Base-by-base conservation (phyloP, 2,113 vertebrate genomes). In the Haplochromis vanheusdeni region DNA sequence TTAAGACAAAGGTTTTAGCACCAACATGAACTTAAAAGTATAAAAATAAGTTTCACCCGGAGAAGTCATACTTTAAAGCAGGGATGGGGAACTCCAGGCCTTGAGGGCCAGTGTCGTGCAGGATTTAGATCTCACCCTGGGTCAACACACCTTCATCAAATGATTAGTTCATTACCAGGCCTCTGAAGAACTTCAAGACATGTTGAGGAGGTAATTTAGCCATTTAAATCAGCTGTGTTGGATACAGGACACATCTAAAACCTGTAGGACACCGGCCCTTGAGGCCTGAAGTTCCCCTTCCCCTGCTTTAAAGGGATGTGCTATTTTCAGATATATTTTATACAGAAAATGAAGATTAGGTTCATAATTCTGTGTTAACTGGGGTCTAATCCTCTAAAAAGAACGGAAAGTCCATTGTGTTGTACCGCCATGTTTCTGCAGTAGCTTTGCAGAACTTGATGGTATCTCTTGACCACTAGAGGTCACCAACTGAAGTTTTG, bases 321-420 rank as follows among this genome's bases (percentile, higher is more conserved):
- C 26, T 31, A 60, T 60, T 60, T 60, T 60, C 26, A 31, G 2
- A 60, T 31, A 31, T 31, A 60, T 60, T 60, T 17, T 60, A 60
- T 60, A 60, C 56, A 33, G 28, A 60, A 60, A 60, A 33, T 10
- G 16, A 56, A 16, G 54, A 0, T 0, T 6, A 31, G 28, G 56
- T 33, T 0, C 3, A 73, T 19, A 75, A 14, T 70, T 70, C 0
- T 70, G 62, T 60, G 11, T 68, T 68, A 65, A 65, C 10, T 37
- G 10, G 33, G 19, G 19, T 37, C 33, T 65, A 37, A 37, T 40
- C 56, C 26, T 60, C 26, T 60, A 60, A 60, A 60, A 60, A 60
- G 0, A 9, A 60, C 0, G 5, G 14, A 31, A 60, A 6, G 56
- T 60, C 56, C 17, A 65, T 37, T 37, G 33, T 68, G 0, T 40